Base-by-base conservation (phyloP, 2,113 vertebrate genomes). In the Hydrochoerus hydrochaeris region DNA sequence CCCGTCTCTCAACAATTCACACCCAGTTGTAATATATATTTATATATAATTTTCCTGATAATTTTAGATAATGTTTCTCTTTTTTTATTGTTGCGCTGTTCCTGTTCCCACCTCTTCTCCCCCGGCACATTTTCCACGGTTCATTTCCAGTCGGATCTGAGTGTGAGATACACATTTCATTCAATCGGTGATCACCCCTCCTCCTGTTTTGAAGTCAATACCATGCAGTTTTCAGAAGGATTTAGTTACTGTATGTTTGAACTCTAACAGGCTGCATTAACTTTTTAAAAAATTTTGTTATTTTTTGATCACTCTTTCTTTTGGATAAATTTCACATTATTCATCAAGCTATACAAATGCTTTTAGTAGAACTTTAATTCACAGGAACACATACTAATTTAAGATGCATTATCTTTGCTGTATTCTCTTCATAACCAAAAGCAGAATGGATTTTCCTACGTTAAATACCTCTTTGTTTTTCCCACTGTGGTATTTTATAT, bases 271-370 rank as follows among this genome's bases (percentile, higher is more conserved):
- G 10, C 12, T 49, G 2, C 9, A 67, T n/a, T 75, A 19, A 11
- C n/a, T n/a, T 84, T 81, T 0, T 57, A 5, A 19, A 11, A 52
- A 46, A 78, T n/a, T 62, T 63, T 94, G 49, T 73, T 85, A 85
- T 84, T 73, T 86, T 86, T 49, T 57, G 67, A 88, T 3, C 19
- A 5, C 41, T 69, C 46, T 84, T 91, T 88, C 49, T 93, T 90
- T 82, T 49, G 24, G 35, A 86, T 85, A 67, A 94, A 73, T 86
- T 94, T 88, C n/a, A 94, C 32, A 30, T 80, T 83, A 88, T 78
- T 80, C 73, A 1, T 52, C 58, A 73, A 90, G 52, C 46, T 88
- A 14, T 77, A 85, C 9, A n/a, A 90, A 90, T 28, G 17, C 30
- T 92, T 46, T 86, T 49, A 38, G 28, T 65, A 44, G 5, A 88